These are phyloP conservation scores for Rhineura floridana DNA, from an alignment of 2,113 vertebrate species.

Conservation along the genomic window DNA sequence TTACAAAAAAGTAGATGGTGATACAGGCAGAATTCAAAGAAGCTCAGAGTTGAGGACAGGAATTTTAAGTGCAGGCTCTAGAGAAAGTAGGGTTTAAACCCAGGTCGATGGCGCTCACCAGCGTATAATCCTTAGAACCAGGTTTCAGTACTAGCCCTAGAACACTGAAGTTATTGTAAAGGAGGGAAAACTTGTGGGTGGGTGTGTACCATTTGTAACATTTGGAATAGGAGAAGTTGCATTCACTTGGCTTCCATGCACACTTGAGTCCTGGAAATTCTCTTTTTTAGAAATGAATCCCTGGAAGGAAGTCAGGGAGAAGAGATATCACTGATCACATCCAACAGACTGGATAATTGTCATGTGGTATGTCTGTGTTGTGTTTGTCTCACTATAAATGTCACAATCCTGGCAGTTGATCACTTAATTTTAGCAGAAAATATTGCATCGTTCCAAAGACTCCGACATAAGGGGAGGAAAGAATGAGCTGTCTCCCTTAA, in stretches of 20 bases:
- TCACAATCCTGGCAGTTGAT: conserved; percentile 33
- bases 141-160: background rate
- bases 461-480: background rate
- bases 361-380: background rate
- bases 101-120: background rate
- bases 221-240: background rate
- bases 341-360: conserved; percentile 1
- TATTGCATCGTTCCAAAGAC: background rate
- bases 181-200: background rate
- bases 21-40: background rate
- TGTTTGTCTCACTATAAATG: conserved; percentile 19
- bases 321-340: conserved; percentile 30
- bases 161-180: background rate
- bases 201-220: background rate
- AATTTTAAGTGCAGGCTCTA: background rate
- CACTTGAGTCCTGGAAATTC: background rate
- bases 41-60: background rate
- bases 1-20: background rate
- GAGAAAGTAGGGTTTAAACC: background rate
- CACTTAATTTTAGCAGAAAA: background rate
- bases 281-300: background rate
- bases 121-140: background rate
- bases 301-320: background rate
- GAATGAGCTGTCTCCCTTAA: background rate
- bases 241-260: background rate